Base-by-base conservation (phyloP, 1,140 invertebrate species). In the Drosophila tristis region DNA sequence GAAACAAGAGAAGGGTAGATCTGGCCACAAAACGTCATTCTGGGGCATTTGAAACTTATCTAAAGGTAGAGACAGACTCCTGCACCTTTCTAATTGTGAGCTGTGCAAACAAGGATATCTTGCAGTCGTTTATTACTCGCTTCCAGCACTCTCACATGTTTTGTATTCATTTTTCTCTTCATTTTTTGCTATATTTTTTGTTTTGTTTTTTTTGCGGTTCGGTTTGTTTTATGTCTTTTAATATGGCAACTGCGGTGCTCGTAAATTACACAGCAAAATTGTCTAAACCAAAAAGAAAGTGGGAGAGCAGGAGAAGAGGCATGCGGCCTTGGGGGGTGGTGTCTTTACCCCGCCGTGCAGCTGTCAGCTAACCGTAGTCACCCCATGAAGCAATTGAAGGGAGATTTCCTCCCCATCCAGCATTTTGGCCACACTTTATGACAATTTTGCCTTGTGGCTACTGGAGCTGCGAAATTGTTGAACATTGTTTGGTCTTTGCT, bases 141-240 rank as follows among this genome's bases (percentile, higher is more conserved):
- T 13, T 6, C 20, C 20, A 20, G 20, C 20, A 20, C 20, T 20
- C 26, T 29, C 26, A 29, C 35, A 39, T 39, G 3, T 4, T 39
- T 39, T 13, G 2, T 39, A 13, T 39, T 5, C 4, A 13, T 39
- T 11, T 39, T 39, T 39, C 35, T 13, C 11, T 13, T 4, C 16
- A 31, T 31, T 31, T 31, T 44, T 58, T 11, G 13, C 9, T 7
- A 11, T 29, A 2, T 49, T 73, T 51, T 50, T 50, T 50, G 20
- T 51, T 53, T 20, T 20, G 20, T 20, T 20, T 20, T 44, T 74
- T 74, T 63, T 63, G 8, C 49, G 25, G 13, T 26, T 49, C 25
- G 25, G 70, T 68, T 76, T 74, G 65, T 73, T 82, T 82, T 87
- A 86, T 87, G 84, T 76, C 76, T 84, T 85, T 84, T 80, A 84